phyloP scores from a whole-genome alignment of 1,140 invertebrate genomes.

The Pseudomyrmex sp. region DNA sequence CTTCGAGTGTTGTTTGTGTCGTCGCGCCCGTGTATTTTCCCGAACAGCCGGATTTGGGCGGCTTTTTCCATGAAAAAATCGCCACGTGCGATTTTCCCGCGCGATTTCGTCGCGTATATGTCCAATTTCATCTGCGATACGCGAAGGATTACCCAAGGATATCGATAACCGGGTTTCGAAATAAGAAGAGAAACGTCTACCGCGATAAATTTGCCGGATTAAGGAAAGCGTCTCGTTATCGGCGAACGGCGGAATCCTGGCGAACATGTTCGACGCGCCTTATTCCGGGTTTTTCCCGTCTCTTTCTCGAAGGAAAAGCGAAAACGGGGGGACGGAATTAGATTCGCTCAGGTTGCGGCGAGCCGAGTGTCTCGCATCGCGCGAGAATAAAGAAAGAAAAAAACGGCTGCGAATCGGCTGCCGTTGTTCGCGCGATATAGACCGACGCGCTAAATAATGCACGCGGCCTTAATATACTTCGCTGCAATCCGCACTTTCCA shows the following conservation, averaged over 20 bases:
- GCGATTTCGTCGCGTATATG: constrained; percentile 43
- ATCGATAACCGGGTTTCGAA: constrained; percentile 50
- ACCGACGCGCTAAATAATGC: constrained; percentile 79
- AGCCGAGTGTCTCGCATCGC: constrained; percentile 28
- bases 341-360: constrained; percentile 40
- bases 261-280: constrained; percentile 50
- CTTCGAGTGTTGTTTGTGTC: neutral
- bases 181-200: constrained; percentile 47
- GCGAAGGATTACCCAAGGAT: constrained; percentile 35
- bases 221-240: constrained; percentile 56
- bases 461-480: constrained; percentile 79
- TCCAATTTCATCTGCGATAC: constrained; percentile 52
- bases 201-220: constrained; percentile 56
- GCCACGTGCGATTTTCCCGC: constrained; percentile 32
- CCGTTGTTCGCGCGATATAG: neutral
- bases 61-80: neutral
- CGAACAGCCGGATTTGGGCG: neutral
- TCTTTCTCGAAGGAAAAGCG: constrained; percentile 21
- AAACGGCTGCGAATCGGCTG: neutral
- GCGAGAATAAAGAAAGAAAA: constrained; percentile 1
- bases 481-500: constrained; percentile 65
- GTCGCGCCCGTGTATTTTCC: neutral
- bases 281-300: constrained; percentile 6
- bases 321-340: constrained; percentile 49
- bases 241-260: constrained; percentile 32